Percentiles rank a stretch among this genome's conserved stretches.
These are phyloP conservation scores for Macrotus californicus DNA, from an alignment of 2,113 vertebrate species.

Conservation along the genomic window DNA sequence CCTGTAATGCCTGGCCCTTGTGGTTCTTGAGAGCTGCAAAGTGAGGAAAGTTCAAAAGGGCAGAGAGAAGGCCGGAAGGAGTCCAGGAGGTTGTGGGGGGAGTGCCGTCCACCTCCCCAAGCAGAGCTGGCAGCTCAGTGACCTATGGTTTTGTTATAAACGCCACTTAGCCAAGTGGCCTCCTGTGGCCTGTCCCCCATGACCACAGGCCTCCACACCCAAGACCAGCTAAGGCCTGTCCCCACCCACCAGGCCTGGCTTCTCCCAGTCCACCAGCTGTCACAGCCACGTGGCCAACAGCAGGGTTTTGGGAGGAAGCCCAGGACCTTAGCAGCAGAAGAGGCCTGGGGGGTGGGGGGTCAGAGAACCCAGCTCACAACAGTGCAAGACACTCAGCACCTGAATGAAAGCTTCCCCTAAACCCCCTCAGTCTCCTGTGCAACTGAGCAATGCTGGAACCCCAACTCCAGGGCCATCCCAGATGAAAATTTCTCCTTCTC, in stretches of 20 bases:
- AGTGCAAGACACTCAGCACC: background rate
- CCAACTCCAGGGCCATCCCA: background rate
- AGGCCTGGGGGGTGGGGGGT: too few species aligned
- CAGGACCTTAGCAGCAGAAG: background rate
- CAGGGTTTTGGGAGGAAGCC: conserved; percentile 17
- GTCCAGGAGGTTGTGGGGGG: background rate
- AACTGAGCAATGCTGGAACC: background rate
- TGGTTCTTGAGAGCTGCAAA: background rate
- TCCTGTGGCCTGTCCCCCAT: background rate
- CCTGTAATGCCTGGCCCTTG: background rate
- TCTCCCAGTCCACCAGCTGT: background rate
- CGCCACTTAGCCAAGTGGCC: background rate
- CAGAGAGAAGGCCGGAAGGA: background rate
- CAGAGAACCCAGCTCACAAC: background rate
- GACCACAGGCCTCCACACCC: conserved; percentile 15
- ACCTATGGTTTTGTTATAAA: background rate
- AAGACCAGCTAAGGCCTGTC: background rate
- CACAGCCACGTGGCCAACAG: background rate
- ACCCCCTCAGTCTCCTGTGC: background rate
- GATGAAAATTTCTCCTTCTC: background rate
- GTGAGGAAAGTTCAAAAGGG: background rate
- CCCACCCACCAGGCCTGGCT: background rate
- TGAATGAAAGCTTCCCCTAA: background rate
- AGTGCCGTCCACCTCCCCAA: fast-evolving
- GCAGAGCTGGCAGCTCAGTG: background rate